Base-by-base conservation (phyloP, 2,888 invertebrate genomes). In the Coremacera marginata region DNA sequence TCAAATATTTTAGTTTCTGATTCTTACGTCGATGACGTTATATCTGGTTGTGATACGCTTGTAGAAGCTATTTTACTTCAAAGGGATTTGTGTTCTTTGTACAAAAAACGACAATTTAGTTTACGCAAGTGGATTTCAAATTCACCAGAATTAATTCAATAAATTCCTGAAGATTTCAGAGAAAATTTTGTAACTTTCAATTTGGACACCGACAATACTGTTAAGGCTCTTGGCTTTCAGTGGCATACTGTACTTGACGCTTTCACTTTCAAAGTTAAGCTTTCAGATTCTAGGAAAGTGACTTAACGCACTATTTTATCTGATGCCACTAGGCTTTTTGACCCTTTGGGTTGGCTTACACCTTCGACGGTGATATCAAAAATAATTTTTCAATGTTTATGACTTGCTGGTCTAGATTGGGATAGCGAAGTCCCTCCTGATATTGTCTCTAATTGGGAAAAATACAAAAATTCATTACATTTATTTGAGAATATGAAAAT, bases 301-400 rank as follows among this genome's bases (percentile, higher is more conserved):
- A 52, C 52, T 5, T 9, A 52, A 31, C 3, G 3, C 3, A 4
- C 37, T 19, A 44, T 75, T 8, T 14, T 62, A n/a, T 62, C 77
- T 5, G 74, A 74, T 27, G 16, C 70, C 1, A 55, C 74, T 0
- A 49, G 27, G 22, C 74, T 70, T 37, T 8, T 37, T 37, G 37
- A 37, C 7, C 8, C 37, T 7, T 8, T 37, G 37, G 37, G 37
- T 0, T 75, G 78, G 75, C 34, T 78, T 11, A 44, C 78, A 7
- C 75, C 75, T 9, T 55, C 72, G 1, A 78, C 78, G 11, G 71
- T 78, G 16, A 14, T 60, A 19, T 57, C 78, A 8, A 78, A 76
- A 73, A 63, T 76, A 16, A 73, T 74, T n/a, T 78, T 74, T n/a
- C 70, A 78, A 67, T 52, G 60, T 70, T 51, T 76, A 19, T 76